Percentiles rank a stretch among this genome's conserved stretches.
Evolutionary conservation across 2,888 invertebrate genomes (phyloP).

Genomic region (Archips crataeganus): DNA sequence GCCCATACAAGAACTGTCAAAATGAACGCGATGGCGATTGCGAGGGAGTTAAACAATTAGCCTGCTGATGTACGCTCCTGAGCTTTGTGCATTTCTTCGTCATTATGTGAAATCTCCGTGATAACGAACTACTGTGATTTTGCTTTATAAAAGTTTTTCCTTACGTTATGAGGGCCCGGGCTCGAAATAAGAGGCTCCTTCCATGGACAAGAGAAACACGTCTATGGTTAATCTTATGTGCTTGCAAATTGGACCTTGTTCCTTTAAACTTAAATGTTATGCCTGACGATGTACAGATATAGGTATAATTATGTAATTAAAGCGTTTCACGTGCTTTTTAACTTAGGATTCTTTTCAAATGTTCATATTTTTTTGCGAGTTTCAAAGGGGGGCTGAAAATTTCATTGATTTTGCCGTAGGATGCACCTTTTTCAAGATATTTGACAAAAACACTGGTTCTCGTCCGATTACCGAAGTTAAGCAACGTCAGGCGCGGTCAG

Average conservation of each 20-base stretch:
- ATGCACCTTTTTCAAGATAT: no score
- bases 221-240: slow-evolving; percentile 52
- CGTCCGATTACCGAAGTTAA: no score
- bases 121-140: slow-evolving; percentile 46
- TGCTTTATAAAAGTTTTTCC: slow-evolving; percentile 58
- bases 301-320: background rate
- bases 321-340: background rate
- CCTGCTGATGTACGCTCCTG: background rate
- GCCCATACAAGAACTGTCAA: no score
- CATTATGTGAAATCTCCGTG: slow-evolving; percentile 31
- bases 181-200: slow-evolving; percentile 74
- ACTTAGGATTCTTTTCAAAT: background rate
- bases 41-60: no score
- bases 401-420: no score
- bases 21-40: no score
- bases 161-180: slow-evolving; percentile 75
- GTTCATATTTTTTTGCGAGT: background rate
- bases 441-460: no score
- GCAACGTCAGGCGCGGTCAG: no score
- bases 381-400: no score
- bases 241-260: slow-evolving; percentile 79
- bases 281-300: background rate
- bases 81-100: slow-evolving; percentile 1
- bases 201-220: slow-evolving; percentile 59
- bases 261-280: slow-evolving; percentile 30